These are phyloP conservation scores for Psilopsiagon aymara DNA, from an alignment of 2,113 vertebrate genomes.

Conservation along the genomic window DNA sequence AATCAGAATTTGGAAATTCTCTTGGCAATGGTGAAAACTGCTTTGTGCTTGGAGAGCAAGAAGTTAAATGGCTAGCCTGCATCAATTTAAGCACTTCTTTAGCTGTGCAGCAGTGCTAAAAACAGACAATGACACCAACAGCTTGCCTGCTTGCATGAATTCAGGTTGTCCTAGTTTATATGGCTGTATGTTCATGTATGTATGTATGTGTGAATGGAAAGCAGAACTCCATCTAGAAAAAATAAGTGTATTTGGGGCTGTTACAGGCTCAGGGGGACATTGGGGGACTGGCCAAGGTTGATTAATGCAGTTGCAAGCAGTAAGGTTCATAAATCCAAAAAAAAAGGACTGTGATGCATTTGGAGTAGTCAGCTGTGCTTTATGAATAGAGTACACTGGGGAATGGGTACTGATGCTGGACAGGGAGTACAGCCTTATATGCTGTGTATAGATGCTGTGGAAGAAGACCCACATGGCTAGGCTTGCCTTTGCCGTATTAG, in stretches of 20 bases:
- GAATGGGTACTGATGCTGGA: background rate
- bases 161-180: slow-evolving; percentile 1
- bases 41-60: background rate
- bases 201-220: background rate
- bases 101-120: slow-evolving; percentile 10
- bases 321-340: background rate
- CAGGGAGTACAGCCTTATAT: background rate
- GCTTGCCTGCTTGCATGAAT: background rate
- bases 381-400: background rate
- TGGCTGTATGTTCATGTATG: background rate
- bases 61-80: background rate
- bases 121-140: background rate
- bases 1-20: background rate
- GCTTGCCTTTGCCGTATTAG: background rate
- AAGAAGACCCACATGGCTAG: background rate
- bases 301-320: background rate
- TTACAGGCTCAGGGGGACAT: background rate
- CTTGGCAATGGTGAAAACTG: background rate
- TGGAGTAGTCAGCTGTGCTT: background rate
- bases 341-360: background rate
- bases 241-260: background rate
- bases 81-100: background rate
- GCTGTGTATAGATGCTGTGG: background rate
- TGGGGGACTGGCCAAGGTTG: background rate
- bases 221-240: background rate